A percentile compares a stretch with the other conserved stretches of the same genome.
Conservation (phyloP, 1,140 invertebrate species). For the Papilio polyxenes region DNA sequence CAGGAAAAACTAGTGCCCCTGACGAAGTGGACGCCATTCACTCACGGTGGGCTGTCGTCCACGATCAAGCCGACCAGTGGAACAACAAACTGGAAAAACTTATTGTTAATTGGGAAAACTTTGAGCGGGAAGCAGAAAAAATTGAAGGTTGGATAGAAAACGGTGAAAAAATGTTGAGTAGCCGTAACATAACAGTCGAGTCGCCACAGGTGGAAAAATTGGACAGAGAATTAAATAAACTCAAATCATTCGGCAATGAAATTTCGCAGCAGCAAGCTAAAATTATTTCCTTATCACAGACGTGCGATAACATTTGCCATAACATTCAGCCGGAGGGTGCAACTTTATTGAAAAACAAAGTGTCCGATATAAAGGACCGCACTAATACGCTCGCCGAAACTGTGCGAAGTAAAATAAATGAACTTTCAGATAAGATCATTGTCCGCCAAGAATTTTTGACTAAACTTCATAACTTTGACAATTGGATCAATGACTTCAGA, state of each 20-base stretch:
- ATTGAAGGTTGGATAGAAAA: constrained; percentile 87
- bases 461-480: constrained; percentile 89
- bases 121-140: constrained; percentile 87
- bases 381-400: constrained; percentile 87
- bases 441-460: constrained; percentile 91
- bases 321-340: constrained; percentile 89
- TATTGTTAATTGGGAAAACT: constrained; percentile 89
- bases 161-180: constrained; percentile 83
- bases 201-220: constrained; percentile 86
- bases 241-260: constrained; percentile 90
- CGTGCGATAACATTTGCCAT: constrained; percentile 88
- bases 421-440: constrained; percentile 89
- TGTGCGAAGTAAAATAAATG: constrained; percentile 87
- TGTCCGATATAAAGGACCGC: constrained; percentile 87
- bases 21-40: constrained; percentile 92
- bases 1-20: constrained; percentile 85
- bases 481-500: constrained; percentile 90
- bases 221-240: constrained; percentile 85
- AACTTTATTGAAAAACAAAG: constrained; percentile 85
- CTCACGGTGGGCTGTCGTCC: constrained; percentile 88
- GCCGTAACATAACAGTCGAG: constrained; percentile 82
- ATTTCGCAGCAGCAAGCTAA: constrained; percentile 91
- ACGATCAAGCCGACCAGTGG: constrained; percentile 87
- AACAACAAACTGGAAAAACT: constrained; percentile 89
- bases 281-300: constrained; percentile 88